Conservation (phyloP, 1,140 invertebrate genomes). For the Bombus superbus region DNA sequence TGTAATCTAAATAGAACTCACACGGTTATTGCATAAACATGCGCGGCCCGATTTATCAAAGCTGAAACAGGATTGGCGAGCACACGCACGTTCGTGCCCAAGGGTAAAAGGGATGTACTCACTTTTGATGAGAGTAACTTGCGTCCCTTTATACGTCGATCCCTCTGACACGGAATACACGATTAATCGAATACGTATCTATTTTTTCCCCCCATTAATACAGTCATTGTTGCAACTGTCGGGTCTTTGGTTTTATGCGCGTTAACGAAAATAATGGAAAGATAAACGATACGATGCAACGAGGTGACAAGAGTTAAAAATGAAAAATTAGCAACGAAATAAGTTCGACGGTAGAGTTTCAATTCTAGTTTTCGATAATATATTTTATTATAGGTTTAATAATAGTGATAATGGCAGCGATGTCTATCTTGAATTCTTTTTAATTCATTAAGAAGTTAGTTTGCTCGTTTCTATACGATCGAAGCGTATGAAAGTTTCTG, state of each 20-base stretch:
- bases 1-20: slow-evolving; percentile 11
- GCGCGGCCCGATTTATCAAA: slow-evolving; percentile 38
- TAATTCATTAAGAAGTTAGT: too few species aligned
- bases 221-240: not conserved
- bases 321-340: too few species aligned
- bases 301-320: too few species aligned
- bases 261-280: too few species aligned
- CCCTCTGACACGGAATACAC: not conserved
- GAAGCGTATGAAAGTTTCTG: not conserved
- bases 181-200: not conserved
- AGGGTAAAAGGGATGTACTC: not conserved
- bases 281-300: too few species aligned
- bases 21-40: slow-evolving; percentile 19
- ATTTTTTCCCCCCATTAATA: not conserved
- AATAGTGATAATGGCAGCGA: too few species aligned
- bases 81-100: slow-evolving; percentile 7
- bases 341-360: too few species aligned
- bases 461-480: not conserved
- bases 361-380: too few species aligned
- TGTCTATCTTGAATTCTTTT: too few species aligned
- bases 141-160: slow-evolving; percentile 8
- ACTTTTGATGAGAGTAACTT: slow-evolving; percentile 2
- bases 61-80: slow-evolving; percentile 44
- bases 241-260: not conserved
- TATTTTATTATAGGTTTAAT: too few species aligned